Percentiles rank a stretch among this genome's conserved stretches.
phyloP scores from a whole-genome alignment of 2,797 vertebrate species.

The Falco rusticolus region DNA sequence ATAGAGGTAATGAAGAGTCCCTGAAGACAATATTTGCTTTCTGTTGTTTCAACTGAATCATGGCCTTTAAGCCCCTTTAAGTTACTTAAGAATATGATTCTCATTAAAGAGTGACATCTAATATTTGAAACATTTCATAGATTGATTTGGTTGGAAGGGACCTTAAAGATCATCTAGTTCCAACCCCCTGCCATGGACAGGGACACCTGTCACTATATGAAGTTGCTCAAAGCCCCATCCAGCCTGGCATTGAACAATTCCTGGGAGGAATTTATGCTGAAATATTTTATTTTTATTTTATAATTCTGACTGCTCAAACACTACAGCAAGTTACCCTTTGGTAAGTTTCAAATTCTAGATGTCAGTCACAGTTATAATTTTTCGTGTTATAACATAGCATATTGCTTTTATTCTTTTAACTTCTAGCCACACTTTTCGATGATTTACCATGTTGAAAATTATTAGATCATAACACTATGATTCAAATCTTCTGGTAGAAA shows the following conservation, averaged over 20 bases:
- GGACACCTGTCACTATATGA: too few species aligned
- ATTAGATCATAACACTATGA: rapidly evolving
- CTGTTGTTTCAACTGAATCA: background rate
- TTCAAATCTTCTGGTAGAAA: background rate
- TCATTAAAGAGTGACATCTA: background rate
- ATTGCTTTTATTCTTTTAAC: background rate
- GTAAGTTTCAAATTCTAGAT: background rate
- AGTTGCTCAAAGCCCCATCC: background rate
- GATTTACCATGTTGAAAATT: background rate
- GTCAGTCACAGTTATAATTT: background rate
- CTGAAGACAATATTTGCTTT: background rate
- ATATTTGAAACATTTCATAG: background rate
- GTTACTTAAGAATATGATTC: background rate
- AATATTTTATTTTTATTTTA: background rate
- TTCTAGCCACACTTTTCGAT: background rate
- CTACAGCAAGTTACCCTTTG: background rate
- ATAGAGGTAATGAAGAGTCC: background rate
- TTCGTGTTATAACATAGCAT: background rate
- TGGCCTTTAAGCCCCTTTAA: background rate
- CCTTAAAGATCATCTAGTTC: too few species aligned
- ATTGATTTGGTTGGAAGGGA: background rate
- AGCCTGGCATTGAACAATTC: background rate
- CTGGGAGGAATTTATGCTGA: background rate
- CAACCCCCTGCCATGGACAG: too few species aligned
- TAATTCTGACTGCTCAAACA: background rate